phyloP scores from a whole-genome alignment of 1,140 invertebrate species.

The Platyscapa corneri region DNA sequence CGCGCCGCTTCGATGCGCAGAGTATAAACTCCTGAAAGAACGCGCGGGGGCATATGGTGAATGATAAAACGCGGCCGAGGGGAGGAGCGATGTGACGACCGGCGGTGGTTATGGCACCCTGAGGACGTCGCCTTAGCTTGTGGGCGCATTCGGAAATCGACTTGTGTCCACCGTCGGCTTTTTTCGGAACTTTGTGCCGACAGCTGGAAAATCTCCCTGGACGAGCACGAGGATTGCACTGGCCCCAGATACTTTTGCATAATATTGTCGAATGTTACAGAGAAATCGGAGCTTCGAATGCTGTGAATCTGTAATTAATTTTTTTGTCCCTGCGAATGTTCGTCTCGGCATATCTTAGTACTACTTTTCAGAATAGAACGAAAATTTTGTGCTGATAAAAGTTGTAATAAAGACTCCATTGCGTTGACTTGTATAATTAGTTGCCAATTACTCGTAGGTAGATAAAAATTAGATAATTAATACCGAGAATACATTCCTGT shows the following conservation, averaged over 20 bases:
- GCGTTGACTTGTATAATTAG: background rate
- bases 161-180: slow-evolving; percentile 40
- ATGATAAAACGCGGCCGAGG: slow-evolving; percentile 61
- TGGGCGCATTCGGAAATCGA: slow-evolving; percentile 60
- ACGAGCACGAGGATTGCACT: background rate
- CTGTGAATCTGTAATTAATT: background rate
- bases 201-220: background rate
- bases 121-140: slow-evolving; percentile 65
- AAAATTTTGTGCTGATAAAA: background rate
- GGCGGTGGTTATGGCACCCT: slow-evolving; percentile 68
- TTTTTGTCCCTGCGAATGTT: background rate
- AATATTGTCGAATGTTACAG: background rate
- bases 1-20: background rate
- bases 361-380: too few relatives aligned
- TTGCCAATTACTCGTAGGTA: background rate
- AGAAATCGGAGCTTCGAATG: background rate
- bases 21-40: background rate
- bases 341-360: too few relatives aligned
- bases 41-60: slow-evolving; percentile 60
- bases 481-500: too few relatives aligned
- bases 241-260: background rate
- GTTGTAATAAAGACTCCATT: background rate
- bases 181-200: background rate
- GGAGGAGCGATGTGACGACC: slow-evolving; percentile 48
- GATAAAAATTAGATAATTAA: too few relatives aligned